These are phyloP conservation scores for Hirudinaria manillensis DNA, from an alignment of 2,888 invertebrate species.

Conservation along the genomic window DNA sequence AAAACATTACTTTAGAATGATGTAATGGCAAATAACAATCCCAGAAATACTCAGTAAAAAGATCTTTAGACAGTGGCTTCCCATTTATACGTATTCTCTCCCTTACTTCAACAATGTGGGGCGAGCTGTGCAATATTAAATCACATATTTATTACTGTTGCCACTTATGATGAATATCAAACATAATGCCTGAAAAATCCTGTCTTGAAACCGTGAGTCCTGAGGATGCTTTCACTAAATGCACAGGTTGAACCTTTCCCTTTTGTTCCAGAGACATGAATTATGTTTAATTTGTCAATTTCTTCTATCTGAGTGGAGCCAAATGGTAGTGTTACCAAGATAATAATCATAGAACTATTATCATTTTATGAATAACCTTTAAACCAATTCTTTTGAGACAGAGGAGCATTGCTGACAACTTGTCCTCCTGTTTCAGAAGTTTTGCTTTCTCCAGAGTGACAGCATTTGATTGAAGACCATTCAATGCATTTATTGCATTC, in stretches of 20 bases:
- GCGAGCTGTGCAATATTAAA: conserved; percentile 65
- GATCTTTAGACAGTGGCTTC: conserved; percentile 65
- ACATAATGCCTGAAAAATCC: conserved; percentile 69
- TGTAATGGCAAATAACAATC: conserved; percentile 60
- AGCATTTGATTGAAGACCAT: conserved; percentile 51
- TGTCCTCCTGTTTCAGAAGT: conserved; percentile 40
- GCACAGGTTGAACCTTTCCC: conserved; percentile 93
- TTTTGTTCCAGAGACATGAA: conserved; percentile 94
- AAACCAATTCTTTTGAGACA: conserved; percentile 1
- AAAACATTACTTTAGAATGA: conserved; percentile 43
- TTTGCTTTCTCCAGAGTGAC: conserved; percentile 45
- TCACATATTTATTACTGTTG: background rate
- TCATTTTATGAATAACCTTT: background rate
- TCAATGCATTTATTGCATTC: conserved; percentile 49
- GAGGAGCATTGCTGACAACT: conserved; percentile 16
- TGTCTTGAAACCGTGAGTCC: conserved; percentile 75
- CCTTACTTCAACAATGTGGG: conserved; percentile 82
- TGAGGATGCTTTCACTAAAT: conserved; percentile 79
- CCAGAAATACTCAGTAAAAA: conserved; percentile 78
- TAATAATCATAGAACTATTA: background rate
- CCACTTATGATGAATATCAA: background rate
- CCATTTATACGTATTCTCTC: conserved; percentile 88
- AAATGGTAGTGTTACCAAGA: background rate
- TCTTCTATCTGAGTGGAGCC: conserved; percentile 56
- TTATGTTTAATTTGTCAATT: conserved; percentile 71